These are phyloP conservation scores for Pagetopsis macropterus DNA, from an alignment of 2,797 vertebrate genomes.

Conservation along the genomic window DNA sequence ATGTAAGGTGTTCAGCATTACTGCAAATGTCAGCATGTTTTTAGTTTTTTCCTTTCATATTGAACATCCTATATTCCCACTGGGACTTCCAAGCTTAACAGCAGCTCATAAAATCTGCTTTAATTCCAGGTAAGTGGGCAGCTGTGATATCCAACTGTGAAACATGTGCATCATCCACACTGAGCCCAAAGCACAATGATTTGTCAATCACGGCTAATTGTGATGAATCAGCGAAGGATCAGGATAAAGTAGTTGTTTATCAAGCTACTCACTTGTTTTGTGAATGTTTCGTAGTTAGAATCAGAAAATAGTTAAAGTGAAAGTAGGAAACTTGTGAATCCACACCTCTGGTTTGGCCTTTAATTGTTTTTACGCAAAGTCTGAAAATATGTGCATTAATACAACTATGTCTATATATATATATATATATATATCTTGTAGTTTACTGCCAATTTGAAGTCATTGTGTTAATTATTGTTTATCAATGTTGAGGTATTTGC, in stretches of 20 bases:
- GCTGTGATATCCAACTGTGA: conserved; percentile 61
- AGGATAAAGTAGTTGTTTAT: conserved; percentile 20
- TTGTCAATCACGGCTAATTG: conserved; percentile 49
- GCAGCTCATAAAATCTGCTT: conserved; percentile 59
- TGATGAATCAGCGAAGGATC: conserved; percentile 51
- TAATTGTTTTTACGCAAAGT: too few species aligned
- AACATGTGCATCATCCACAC: conserved; percentile 53
- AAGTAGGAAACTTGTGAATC: not conserved
- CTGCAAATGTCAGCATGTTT: conserved; percentile 61
- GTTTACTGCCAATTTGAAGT: conserved; percentile 20
- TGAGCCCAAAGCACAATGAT: conserved; percentile 25
- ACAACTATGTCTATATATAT: not conserved
- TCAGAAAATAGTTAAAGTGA: not conserved
- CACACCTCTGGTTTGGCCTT: not conserved
- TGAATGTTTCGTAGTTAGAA: not conserved
- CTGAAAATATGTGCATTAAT: not conserved
- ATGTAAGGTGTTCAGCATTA: conserved; percentile 36
- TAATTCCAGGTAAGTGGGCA: conserved; percentile 54
- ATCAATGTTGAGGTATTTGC: conserved; percentile 39
- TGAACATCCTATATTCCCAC: conserved; percentile 40
- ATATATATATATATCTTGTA: not conserved
- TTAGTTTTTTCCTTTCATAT: conserved; percentile 27
- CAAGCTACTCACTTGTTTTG: conserved; percentile 11
- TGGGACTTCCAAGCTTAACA: conserved; percentile 44
- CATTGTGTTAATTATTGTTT: conserved; percentile 27